Evolutionary conservation across 2,888 invertebrate species (phyloP), one percentile per base, ranked within the genome.

Genomic region (Drosophila mimica): DNA sequence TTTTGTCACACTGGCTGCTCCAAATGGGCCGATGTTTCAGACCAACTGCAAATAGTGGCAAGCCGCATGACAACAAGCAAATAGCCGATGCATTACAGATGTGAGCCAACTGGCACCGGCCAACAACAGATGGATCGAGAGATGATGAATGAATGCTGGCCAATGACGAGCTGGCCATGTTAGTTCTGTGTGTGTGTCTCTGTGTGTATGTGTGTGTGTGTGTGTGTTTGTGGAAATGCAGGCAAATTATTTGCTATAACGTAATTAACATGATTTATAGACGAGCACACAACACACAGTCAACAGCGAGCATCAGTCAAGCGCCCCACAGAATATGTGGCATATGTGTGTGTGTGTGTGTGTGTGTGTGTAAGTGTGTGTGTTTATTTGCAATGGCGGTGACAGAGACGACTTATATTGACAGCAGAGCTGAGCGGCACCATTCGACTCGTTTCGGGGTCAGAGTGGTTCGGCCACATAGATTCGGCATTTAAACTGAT

Each of bases 261-360:
- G 86, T 86, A 86, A 86, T 86, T 86, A 86, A 86, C 89, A 86
- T 86, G 86, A 86, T 86, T 86, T 86, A 88, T 85, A 85, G 86
- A 85, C 83, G 88, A 85, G 88, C 82, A 83, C 78, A 86, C 84
- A 86, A 74, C 88, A 83, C 78, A 88, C 73, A 81, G 71, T 68
- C 73, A 68, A 67, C 70, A 65, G 67, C 74, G 54, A 61, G 54
- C 75, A 62, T 79, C 79, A 79, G 66, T 71, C 79, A 61, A 65
- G 34, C 62, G 67, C 75, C 51, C 69, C 70, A 72, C 65, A 66
- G 63, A 70, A 33, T 51, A n/a, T 49, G 51, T 56, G 11, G 46
- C 25, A 20, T 34, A 34, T 56, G 31, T 46, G 30, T 66, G n/a
- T 70, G 34, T 71, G 48, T 54, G 54, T 63, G 63, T 36, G 31